Percentiles rank a stretch among this genome's conserved stretches.
Conservation (phyloP, 1,140 invertebrate species). For the Zophobas atratus region DNA sequence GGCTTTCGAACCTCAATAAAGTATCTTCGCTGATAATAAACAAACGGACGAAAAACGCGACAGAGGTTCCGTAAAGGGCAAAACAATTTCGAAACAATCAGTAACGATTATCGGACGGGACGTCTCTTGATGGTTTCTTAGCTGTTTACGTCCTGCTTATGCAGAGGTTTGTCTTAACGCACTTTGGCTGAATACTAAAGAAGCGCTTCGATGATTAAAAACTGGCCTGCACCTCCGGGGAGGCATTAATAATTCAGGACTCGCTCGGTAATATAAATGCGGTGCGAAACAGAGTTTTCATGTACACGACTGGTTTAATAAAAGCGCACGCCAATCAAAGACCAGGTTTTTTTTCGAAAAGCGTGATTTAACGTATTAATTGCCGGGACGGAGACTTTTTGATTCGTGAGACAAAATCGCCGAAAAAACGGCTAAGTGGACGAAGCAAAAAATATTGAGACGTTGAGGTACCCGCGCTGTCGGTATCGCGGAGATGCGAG, state of each 20-base stretch:
- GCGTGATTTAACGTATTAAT: neutral
- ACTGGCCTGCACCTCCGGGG: conserved; percentile 29
- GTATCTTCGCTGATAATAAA: conserved; percentile 5
- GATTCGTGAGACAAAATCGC: no score
- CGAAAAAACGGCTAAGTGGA: no score
- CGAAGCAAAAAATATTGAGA: no score
- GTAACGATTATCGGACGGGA: conserved; percentile 20
- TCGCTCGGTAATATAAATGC: conserved; percentile 9
- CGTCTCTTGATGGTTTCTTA: conserved; percentile 13
- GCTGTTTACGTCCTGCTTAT: conserved; percentile 28
- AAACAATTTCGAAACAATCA: conserved; percentile 28
- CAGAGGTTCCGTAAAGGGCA: conserved; percentile 24
- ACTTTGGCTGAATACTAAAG: conserved; percentile 37
- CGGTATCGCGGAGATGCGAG: no score
- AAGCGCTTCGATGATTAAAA: conserved; percentile 33
- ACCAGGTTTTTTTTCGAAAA: neutral
- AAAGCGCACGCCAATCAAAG: conserved; percentile 37
- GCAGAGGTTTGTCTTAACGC: conserved; percentile 38
- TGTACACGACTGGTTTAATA: conserved; percentile 37
- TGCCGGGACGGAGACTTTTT: neutral
- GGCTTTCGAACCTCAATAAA: conserved; percentile 8
- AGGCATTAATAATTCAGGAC: conserved; percentile 43
- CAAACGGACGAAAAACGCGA: conserved; percentile 18
- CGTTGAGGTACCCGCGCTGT: no score
- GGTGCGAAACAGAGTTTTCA: conserved; percentile 33